Base-by-base conservation (phyloP, 2,888 invertebrate species). In the Leucophenga maculata region DNA sequence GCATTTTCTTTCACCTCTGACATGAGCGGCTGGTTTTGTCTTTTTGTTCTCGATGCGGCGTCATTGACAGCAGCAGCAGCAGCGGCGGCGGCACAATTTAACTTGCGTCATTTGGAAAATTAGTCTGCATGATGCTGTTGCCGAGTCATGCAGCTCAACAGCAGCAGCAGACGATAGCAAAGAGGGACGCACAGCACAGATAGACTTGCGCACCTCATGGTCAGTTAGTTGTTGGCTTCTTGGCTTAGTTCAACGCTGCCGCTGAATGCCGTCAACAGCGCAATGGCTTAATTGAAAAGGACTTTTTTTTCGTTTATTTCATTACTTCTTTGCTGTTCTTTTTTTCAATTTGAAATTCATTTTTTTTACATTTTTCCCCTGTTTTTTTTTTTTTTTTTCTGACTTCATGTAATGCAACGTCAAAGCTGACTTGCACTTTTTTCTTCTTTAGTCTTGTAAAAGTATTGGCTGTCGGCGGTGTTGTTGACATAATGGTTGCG, bases 21-120 rank as follows among this genome's bases (percentile, higher is more conserved):
- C 39, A 14, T 50, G 50, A 6, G 9, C n/a, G 80, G 75, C 67
- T 32, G 26, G 31, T 65, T 55, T 50, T 54, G 46, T 16, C 22
- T 50, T 22, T 52, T 31, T 6, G 31, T 52, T 68, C 57, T 26
- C 52, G 68, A 55, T 26, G 44, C 3, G 1, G 50, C 50, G 50
- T 16, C 50, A 16, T 1, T 18, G 50, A 16, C 16, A 50, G 18
- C 50, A 1, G 48, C 48, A 26, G 22, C 52, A 20, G 52, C n/a
- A 16, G 50, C 20, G 26, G 59, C 39, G 57, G 72, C 69, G 68
- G 70, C 74, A 73, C 80, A 80, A 80, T 77, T 64, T 80, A 77
- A 78, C 77, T 82, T 83, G 75, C 82, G 82, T 83, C 78, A 82
- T 83, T 77, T 76, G 75, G 76, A 77, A 84, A 84, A 78, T 82